These are phyloP conservation scores for Atta texana DNA, from an alignment of 1,140 invertebrate genomes.

Conservation along the genomic window DNA sequence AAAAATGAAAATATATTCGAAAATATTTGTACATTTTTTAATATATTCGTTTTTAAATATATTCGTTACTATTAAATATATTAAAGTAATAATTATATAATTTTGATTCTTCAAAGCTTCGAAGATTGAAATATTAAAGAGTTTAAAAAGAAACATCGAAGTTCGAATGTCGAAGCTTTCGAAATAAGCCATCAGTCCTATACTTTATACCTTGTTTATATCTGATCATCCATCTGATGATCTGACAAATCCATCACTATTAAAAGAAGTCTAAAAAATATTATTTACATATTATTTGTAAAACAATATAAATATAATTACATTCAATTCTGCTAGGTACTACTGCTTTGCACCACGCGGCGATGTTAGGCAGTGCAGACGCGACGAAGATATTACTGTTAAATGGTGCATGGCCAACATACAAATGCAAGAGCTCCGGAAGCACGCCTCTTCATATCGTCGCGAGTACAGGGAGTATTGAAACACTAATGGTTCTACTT, in stretches of 20 bases:
- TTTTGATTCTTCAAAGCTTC: too few species aligned
- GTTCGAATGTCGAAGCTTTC: too few species aligned
- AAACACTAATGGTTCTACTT: constrained; percentile 46
- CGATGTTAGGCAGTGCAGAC: constrained; percentile 43
- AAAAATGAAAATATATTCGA: too few species aligned
- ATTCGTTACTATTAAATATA: too few species aligned
- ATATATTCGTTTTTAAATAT: too few species aligned
- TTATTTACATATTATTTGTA: background rate
- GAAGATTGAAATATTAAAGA: too few species aligned
- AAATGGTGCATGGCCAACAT: constrained; percentile 42
- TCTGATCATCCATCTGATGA: too few species aligned
- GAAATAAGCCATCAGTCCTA: too few species aligned
- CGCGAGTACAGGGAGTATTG: constrained; percentile 28
- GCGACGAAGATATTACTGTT: constrained; percentile 52
- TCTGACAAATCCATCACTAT: background rate
- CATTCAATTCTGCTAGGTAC: constrained; percentile 26
- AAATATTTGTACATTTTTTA: too few species aligned
- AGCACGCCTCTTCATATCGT: constrained; percentile 65
- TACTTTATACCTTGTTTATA: background rate
- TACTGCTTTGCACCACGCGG: constrained; percentile 58
- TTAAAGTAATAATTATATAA: too few species aligned
- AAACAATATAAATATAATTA: background rate
- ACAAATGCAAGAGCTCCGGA: constrained; percentile 44
- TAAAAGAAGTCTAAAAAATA: background rate
- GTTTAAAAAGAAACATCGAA: too few species aligned